Base-by-base conservation (phyloP, 2,113 vertebrate species). In the Ictalurus furcatus region DNA sequence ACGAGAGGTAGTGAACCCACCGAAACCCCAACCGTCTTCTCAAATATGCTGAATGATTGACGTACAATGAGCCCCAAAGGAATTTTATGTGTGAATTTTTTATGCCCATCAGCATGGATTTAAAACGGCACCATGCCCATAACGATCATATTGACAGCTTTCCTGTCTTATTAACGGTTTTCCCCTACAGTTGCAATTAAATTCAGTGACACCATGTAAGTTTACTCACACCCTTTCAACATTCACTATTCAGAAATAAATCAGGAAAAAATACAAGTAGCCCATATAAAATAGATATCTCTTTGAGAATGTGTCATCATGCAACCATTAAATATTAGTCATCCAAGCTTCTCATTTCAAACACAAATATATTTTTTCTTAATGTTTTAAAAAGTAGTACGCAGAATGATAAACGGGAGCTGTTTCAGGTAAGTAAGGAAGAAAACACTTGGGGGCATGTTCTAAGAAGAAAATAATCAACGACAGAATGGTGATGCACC, bases 1-100 rank as follows among this genome's bases (percentile, higher is more conserved):
- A 87, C 79, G 44, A 84, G 78, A 88, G 40, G 79, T 52, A 14
- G 52, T 48, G 69, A 86, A 83, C 63, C 44, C 82, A 34, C 59
- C 80, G 28, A 48, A 59, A 73, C 54, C 30, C 56, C 76, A 30
- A 56, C 61, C 71, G 34, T 48, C 44, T 65, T 85, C 83, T 74
- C 44, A 34, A 74, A 90, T 34, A 65, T 61, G 37, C 40, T 37
- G 82, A 85, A 44, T 16, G 65, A 86, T 65, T 48, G 81, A 82
- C 79, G 30, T n/a, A 78, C 80, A 52, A 78, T 74, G 28, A 74
- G 85, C 40, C 84, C 67, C 30, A 23, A 37, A 54, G n/a, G 61
- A 67, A 52, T 69, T 25, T 65, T 6, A 65, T 30, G 59, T 67
- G 76, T 30, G 28, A 40, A n/a, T 81, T 87, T 23, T 16, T 81